Evolutionary conservation across 2,797 vertebrate species (phyloP), one percentile per base, ranked within the genome.

Genomic region (Macrochelys suwanniensis): DNA sequence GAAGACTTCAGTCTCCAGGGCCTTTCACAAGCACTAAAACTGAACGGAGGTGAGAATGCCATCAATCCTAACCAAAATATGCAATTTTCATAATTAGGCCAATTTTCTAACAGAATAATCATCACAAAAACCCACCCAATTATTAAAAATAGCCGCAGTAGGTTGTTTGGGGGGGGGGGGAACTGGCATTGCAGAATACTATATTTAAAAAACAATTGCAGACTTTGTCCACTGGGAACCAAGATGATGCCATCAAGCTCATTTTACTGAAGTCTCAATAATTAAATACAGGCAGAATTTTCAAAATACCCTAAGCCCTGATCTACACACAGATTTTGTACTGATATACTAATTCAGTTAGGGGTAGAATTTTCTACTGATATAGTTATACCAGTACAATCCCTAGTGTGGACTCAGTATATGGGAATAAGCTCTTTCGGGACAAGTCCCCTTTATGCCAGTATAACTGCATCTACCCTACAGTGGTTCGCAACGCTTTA

Each of bases 231-330:
- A 79, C 0, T 61, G 19, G 12, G 82, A 87, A 89, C 12, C 28
- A 84, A 13, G 0, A 33, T 26, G 0, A 1, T 31, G 37, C 21
- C 49, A 82, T n/a, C 23, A 31, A 26, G 13, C 33, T 33, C 59
- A 61, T 42, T 71, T 42, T 71, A 42, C n/a, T 25, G 68, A 42
- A 82, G 15, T 2, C 7, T 80, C 11, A 9, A 5, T 88, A 86
- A 2, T 57, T 59, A 47, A 80, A 78, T 0, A 1, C 0, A 37
- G 9, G 19, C 5, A 37, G 11, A 71, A 71, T 71, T 37, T 37
- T 42, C n/a, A 42, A 21, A 37, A 23, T 71, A 42, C 16, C 68
- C 37, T 71, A 71, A 71, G 37, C 10, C 68, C 68, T 71, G 68
- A 9, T 71, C 37, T 71, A 71, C 37, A 71, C 37, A 42, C n/a